Evolutionary conservation across 2,113 vertebrate species (phyloP).

Genomic region (Perca schrenkii): DNA sequence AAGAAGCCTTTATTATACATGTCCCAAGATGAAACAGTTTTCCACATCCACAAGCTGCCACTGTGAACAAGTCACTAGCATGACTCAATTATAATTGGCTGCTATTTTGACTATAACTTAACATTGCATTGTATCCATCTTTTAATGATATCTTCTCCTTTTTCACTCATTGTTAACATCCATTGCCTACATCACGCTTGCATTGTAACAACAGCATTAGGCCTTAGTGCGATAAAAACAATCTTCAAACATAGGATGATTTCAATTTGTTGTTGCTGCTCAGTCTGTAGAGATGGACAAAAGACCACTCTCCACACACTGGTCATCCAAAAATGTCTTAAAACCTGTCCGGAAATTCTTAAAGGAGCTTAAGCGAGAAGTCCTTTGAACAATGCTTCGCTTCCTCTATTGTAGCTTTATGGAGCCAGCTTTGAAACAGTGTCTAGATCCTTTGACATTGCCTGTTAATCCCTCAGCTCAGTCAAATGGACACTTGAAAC

Average conservation of each 20-base stretch:
- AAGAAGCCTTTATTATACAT: slow-evolving; percentile 39
- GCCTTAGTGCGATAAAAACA: neutral
- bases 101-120: neutral
- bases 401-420: slow-evolving; percentile 65
- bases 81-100: slow-evolving; percentile 12
- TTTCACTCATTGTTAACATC: neutral
- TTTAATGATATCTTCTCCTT: slow-evolving; percentile 3
- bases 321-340: slow-evolving; percentile 60
- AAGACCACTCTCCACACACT: slow-evolving; percentile 29
- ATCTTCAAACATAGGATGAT: neutral
- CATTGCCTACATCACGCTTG: slow-evolving; percentile 3
- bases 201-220: neutral
- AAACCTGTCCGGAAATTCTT: slow-evolving; percentile 73
- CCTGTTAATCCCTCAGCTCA: slow-evolving; percentile 66
- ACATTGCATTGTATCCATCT: slow-evolving; percentile 1
- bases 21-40: slow-evolving; percentile 40
- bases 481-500: slow-evolving; percentile 62
- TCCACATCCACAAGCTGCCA: slow-evolving; percentile 6
- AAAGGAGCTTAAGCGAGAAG: slow-evolving; percentile 71
- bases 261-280: slow-evolving; percentile 41
- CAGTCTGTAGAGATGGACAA: slow-evolving; percentile 58
- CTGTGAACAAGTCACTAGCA: neutral
- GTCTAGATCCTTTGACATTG: slow-evolving; percentile 66
- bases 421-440: slow-evolving; percentile 64
- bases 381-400: slow-evolving; percentile 72